Base-by-base conservation (phyloP, 2,797 vertebrate genomes). In the Oreochromis grahami region DNA sequence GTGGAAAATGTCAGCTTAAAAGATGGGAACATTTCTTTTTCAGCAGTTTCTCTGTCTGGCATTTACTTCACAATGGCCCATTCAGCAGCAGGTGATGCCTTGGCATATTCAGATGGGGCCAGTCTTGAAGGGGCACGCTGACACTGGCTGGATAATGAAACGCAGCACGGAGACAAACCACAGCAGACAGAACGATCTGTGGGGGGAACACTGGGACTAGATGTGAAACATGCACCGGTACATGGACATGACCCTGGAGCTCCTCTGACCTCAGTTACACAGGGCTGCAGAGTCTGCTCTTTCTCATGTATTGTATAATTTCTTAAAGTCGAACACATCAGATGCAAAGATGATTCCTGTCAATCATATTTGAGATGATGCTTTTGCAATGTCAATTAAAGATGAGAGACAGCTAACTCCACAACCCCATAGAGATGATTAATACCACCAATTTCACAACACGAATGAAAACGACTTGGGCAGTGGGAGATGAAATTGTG, bases 1-100 rank as follows among this genome's bases (percentile, higher is more conserved):
- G 92, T 89, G 90, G 95, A 94, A 96, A 96, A 96, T 96, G 95
- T 96, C 95, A 96, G 92, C 92, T 92, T 94, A 87, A 94, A 95
- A 95, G 91, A 96, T 86, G 89, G 92, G 94, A 95, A 94, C 93
- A 88, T 94, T 94, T 95, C 91, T 94, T 93, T 95, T 94, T 94
- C 92, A 86, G 84, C 91, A 85, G 87, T 92, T 92, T 91, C 85
- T 84, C 89, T 84, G 79, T 90, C 90, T 96, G 96, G 94, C 96
- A 95, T 96, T 96, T 96, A 93, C 92, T 95, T 93, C 93, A 96
- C 96, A 96, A 96, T 94, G 89, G 91, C 83, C 90, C 92, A 95
- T 96, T 96, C 93, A 95, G 89, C 89, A 91, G 91, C 92, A 94
- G 94, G 95, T 93, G 94, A 95, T 91, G 95, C 87, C 86, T 91